Conservation (phyloP, 2,113 vertebrate species). For the Trichechus manatus region DNA sequence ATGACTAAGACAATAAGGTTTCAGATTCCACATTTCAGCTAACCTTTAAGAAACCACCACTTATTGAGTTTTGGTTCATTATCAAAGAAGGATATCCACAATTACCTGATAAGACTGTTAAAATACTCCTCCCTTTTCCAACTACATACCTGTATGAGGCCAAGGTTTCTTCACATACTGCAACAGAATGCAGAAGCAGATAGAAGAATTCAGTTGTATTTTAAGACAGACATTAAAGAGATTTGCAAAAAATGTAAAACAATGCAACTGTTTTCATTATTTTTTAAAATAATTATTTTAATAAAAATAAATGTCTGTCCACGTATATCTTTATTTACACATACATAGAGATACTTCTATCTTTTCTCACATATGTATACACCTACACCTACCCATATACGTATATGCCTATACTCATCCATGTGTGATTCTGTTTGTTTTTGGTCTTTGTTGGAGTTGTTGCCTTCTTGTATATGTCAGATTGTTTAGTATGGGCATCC, state of each 20-base stretch:
- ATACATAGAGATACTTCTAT: neutral
- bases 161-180: neutral
- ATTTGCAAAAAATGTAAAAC: slow-evolving; percentile 10
- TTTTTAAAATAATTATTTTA: neutral
- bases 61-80: neutral
- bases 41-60: neutral
- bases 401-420: neutral
- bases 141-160: neutral
- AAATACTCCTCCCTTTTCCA: slow-evolving; percentile 42
- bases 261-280: neutral
- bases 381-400: neutral
- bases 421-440: neutral
- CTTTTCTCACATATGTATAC: neutral
- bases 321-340: neutral
- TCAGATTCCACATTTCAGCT: neutral
- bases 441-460: neutral
- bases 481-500: neutral
- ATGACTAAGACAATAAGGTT: neutral
- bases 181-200: neutral
- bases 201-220: neutral
- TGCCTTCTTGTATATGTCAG: no score
- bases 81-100: neutral
- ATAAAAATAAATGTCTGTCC: neutral
- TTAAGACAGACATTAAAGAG: slow-evolving; percentile 14
- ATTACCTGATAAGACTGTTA: neutral